phyloP scores from a whole-genome alignment of 2,113 vertebrate genomes.

The Notothenia coriiceps region DNA sequence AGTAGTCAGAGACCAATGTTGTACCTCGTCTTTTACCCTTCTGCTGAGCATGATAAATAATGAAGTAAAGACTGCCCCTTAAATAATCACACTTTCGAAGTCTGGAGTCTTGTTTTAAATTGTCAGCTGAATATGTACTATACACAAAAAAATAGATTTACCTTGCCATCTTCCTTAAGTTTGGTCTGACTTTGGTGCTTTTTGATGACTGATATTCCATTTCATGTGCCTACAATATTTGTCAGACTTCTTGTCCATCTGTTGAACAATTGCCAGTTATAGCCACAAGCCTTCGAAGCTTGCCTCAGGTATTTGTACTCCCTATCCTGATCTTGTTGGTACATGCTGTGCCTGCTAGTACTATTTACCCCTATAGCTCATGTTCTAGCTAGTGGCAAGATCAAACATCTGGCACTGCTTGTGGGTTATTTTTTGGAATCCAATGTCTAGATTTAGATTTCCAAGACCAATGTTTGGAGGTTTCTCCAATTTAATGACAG shows the following conservation, averaged over 20 bases:
- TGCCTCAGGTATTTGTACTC: background rate
- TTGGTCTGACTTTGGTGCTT: background rate
- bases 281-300: background rate
- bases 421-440: no score
- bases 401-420: no score
- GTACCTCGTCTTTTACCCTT: background rate
- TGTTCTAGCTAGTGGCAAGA: background rate
- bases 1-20: background rate
- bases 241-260: background rate
- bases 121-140: background rate
- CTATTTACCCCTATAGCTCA: background rate
- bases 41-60: background rate
- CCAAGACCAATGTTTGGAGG: background rate
- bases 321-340: background rate
- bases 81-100: background rate
- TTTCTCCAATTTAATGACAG: background rate
- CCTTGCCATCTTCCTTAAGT: no score
- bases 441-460: no score
- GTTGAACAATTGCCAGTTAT: background rate
- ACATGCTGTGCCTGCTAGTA: background rate
- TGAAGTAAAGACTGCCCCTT: rapidly evolving
- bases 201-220: background rate
- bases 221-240: background rate
- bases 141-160: background rate
- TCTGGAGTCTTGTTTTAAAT: background rate